Evolutionary conservation across 2,888 invertebrate genomes (phyloP).

Genomic region (Campoplex capitator): DNA sequence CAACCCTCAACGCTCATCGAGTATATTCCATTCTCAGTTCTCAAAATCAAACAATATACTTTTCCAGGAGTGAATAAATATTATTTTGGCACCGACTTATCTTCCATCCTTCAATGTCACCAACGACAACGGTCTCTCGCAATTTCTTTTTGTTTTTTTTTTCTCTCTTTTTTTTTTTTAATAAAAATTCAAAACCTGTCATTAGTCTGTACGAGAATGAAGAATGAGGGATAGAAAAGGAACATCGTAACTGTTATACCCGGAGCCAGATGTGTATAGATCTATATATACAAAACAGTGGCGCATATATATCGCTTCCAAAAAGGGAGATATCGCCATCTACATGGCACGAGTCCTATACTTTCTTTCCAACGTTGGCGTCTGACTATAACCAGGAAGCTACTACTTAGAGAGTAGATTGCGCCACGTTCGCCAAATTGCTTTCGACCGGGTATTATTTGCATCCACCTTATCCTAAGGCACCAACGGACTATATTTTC

Average conservation of each 20-base stretch:
- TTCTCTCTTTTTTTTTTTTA: background rate
- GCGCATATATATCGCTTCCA: background rate
- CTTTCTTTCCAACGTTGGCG: slow-evolving; percentile 61
- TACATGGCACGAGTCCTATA: slow-evolving; percentile 47
- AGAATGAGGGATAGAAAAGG: slow-evolving; percentile 8
- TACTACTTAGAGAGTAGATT: slow-evolving; percentile 77
- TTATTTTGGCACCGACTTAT: background rate
- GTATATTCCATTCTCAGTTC: background rate
- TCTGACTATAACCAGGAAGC: slow-evolving; percentile 73
- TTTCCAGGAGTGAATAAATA: background rate
- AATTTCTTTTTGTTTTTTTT: background rate
- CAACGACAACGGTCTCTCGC: slow-evolving; percentile 5
- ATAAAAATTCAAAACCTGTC: slow-evolving; percentile 22
- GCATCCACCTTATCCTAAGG: slow-evolving; percentile 70
- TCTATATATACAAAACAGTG: background rate
- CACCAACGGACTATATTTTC: slow-evolving; percentile 38
- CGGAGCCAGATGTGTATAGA: background rate
- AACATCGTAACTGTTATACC: background rate
- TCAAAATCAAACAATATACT: background rate
- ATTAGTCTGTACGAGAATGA: slow-evolving; percentile 29
- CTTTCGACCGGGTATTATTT: slow-evolving; percentile 80
- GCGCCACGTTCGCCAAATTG: slow-evolving; percentile 79
- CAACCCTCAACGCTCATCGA: background rate
- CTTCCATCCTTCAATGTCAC: slow-evolving; percentile 20
- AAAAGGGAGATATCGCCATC: slow-evolving; percentile 38